Base-by-base conservation (phyloP, 2,888 invertebrate species). In the Drosophila vallismaia region DNA sequence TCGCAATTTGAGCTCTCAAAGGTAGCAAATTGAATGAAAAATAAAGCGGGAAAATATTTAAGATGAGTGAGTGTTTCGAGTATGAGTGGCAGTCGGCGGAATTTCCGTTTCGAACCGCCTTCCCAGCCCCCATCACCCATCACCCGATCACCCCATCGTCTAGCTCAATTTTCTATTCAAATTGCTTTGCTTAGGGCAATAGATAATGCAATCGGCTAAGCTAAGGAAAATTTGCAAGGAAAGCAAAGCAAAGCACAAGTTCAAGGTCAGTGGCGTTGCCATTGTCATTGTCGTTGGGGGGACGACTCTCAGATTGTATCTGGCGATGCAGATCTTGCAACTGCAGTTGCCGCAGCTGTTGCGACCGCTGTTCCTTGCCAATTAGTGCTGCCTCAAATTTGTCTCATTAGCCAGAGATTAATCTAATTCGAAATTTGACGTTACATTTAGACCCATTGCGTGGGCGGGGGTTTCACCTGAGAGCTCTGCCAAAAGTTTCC, bases 341-440 rank as follows among this genome's bases (percentile, higher is more conserved):
- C 10, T 19, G 36, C 50, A 50, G 4, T 44, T 63, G 24, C 40
- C 46, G 58, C 40, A 14, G 51, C 40, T 31, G 56, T 45, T 29
- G 50, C 49, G 29, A 55, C 48, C 50, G 51, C 40, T 67, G 46
- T 55, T 19, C 19, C 19, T 19, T 86, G 77, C 75, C 75, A 86
- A 83, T 81, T 79, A 77, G 77, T 28, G 12, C 7, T 29, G 28
- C 49, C 74, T 66, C 45, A 55, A 77, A 82, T 76, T 74, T 84
- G 88, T 78, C 84, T 84, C 88, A 84, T 84, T 87, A 84, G 77
- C 76, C 51, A 44, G 42, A 82, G 81, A 84, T 84, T 86, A 84
- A 87, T 84, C 74, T 86, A 85, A 71, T 85, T 71, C 53, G 60
- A 72, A 79, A 87, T 84, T 79, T 77, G 71, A 74, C 72, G 75